Evolutionary conservation across 2,113 vertebrate genomes (phyloP).

Genomic region (Notothenia rossii): DNA sequence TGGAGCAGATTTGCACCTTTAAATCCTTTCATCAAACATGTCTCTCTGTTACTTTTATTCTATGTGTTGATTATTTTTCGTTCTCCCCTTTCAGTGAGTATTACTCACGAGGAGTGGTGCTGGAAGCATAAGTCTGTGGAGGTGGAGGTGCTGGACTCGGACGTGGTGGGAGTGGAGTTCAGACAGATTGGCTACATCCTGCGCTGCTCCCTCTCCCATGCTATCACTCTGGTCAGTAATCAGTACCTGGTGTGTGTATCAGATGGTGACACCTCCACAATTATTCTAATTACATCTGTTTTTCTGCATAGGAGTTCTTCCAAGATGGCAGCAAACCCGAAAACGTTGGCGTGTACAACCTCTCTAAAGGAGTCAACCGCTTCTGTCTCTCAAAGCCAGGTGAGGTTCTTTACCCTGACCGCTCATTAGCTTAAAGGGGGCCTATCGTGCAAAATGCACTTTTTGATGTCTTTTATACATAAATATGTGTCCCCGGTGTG

Average conservation of each 20-base stretch:
- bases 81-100: constrained; percentile 84
- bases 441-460: no score
- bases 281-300: not conserved
- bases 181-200: constrained; percentile 98
- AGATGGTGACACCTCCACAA: not conserved
- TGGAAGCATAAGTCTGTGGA: constrained; percentile 98
- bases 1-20: no score
- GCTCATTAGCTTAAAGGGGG: constrained; percentile 37
- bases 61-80: not conserved
- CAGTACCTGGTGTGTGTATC: no score
- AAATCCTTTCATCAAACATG: no score
- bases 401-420: constrained; percentile 72
- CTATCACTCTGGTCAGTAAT: constrained; percentile 93
- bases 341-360: constrained; percentile 97
- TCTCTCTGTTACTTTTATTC: not conserved
- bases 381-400: constrained; percentile 99
- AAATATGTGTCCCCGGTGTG: no score
- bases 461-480: no score
- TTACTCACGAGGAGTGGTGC: constrained; percentile 97
- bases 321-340: constrained; percentile 97
- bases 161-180: constrained; percentile 90
- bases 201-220: constrained; percentile 95
- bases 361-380: constrained; percentile 97
- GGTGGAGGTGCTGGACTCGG: constrained; percentile 91
- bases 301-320: constrained; percentile 92